Evolutionary conservation across 2,113 vertebrate genomes (phyloP), one percentile per base, ranked within the genome.

Genomic region (Siniperca knerii): DNA sequence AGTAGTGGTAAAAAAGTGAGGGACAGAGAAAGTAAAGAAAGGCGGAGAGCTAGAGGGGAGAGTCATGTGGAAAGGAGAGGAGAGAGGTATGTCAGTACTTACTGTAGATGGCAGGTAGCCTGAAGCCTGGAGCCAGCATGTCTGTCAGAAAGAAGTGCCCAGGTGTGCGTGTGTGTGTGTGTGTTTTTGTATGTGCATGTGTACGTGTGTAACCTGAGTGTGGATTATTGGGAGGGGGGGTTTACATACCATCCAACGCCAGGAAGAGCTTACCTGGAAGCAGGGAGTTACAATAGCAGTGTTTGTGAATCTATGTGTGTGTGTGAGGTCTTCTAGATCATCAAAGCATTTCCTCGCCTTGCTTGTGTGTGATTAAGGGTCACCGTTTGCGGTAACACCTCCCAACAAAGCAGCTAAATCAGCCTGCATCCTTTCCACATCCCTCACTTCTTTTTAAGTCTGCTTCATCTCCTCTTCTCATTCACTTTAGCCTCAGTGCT

Each of bases 31-130:
- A 87, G 85, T 81, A 76, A 82, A 90, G 79, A 89, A 72, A 84
- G 80, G 78, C 65, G 75, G 68, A 58, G 71, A 75, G 82, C 60
- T 64, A 44, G 58, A 73, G 85, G 83, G 66, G 58, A 78, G 83
- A 88, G 82, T 82, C 71, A 25, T 74, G 64, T 72, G 83, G 82
- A 85, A 79, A 79, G 46, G 37, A 84, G 67, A 87, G 65, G 61
- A 83, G 82, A 85, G 84, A 83, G 90, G 90, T 89, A 93, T 93
- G 89, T 93, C 90, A 88, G 90, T 73, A 62, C 81, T 87, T 90
- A 94, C 89, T 88, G 93, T 92, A 92, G 89, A 94, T 94, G 90
- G 92, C 93, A 93, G 89, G 82, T 93, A 91, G 94, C 92, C 92
- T 93, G 83, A 90, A 94, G 94, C 89, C 72, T 92, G 94, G 94